These are phyloP conservation scores for Fregetta grallaria DNA, from an alignment of 2,113 vertebrate species.

Conservation along the genomic window DNA sequence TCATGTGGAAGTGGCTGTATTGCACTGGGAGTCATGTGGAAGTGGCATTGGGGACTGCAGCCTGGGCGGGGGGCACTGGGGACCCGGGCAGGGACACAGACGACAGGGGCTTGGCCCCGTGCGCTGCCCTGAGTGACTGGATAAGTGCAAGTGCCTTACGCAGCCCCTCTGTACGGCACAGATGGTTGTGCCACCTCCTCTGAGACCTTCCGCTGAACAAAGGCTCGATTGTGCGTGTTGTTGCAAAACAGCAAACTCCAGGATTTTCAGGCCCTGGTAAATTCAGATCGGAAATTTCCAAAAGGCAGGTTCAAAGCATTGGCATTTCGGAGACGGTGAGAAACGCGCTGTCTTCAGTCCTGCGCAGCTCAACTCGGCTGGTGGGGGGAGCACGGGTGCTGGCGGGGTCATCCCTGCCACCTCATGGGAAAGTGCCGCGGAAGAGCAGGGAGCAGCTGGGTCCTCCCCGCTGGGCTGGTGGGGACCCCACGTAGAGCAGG, in stretches of 20 bases:
- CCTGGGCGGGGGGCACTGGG: background rate
- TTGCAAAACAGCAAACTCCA: background rate
- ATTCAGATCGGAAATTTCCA: background rate
- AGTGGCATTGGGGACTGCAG: background rate
- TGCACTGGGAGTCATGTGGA: accelerated
- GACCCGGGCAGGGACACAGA: accelerated
- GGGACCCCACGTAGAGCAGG: accelerated
- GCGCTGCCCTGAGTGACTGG: background rate
- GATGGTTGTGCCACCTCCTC: background rate
- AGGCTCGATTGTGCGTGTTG: background rate
- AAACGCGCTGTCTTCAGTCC: accelerated
- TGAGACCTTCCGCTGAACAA: background rate
- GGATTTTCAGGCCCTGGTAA: background rate
- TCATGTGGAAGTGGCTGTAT: accelerated
- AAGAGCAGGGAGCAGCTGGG: background rate
- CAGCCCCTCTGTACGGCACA: background rate
- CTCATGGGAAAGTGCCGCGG: accelerated
- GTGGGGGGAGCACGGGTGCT: background rate
- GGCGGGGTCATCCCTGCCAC: background rate
- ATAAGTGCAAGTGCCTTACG: background rate
- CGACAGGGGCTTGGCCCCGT: accelerated
- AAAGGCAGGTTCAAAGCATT: background rate
- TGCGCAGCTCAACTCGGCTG: accelerated
- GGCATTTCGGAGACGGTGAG: background rate
- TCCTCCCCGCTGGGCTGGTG: background rate